Percentiles rank a stretch among this genome's conserved stretches.
phyloP scores from a whole-genome alignment of 2,888 invertebrate genomes.

The Apantesis nais region DNA sequence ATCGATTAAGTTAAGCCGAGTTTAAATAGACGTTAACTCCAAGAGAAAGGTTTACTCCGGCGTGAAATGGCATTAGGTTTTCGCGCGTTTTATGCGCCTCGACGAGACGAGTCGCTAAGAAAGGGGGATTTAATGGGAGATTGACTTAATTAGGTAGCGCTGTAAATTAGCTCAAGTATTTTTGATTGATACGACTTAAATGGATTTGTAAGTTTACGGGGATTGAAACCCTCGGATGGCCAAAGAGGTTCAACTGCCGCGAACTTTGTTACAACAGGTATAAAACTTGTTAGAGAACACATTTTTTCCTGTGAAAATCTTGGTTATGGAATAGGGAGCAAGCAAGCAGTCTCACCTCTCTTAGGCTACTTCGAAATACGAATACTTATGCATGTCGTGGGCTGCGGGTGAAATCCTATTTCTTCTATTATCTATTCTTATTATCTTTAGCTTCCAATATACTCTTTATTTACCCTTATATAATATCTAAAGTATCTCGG shows the following conservation, averaged over 20 bases:
- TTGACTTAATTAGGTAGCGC: conserved; percentile 81
- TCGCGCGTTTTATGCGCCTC: conserved; percentile 79
- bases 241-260: conserved; percentile 22
- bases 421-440: not conserved
- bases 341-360: too few species aligned
- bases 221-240: conserved; percentile 27
- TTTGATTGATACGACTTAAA: conserved; percentile 76
- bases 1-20: conserved; percentile 85
- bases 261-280: conserved; percentile 15
- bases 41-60: conserved; percentile 84
- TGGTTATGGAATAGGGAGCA: too few species aligned
- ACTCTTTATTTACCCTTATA: not conserved
- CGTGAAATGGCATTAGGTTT: conserved; percentile 86
- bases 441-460: not conserved
- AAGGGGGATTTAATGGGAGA: conserved; percentile 81
- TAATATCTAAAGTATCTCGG: not conserved
- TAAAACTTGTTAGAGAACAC: not conserved
- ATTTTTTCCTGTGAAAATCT: not conserved
- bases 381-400: too few species aligned
- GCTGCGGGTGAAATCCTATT: too few species aligned
- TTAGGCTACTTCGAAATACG: too few species aligned
- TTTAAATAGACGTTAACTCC: conserved; percentile 85
- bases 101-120: conserved; percentile 79
- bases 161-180: conserved; percentile 78
- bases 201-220: conserved; percentile 62